These are phyloP conservation scores for Scomberomorus guttatus DNA, from an alignment of 2,797 vertebrate genomes.

Conservation along the genomic window DNA sequence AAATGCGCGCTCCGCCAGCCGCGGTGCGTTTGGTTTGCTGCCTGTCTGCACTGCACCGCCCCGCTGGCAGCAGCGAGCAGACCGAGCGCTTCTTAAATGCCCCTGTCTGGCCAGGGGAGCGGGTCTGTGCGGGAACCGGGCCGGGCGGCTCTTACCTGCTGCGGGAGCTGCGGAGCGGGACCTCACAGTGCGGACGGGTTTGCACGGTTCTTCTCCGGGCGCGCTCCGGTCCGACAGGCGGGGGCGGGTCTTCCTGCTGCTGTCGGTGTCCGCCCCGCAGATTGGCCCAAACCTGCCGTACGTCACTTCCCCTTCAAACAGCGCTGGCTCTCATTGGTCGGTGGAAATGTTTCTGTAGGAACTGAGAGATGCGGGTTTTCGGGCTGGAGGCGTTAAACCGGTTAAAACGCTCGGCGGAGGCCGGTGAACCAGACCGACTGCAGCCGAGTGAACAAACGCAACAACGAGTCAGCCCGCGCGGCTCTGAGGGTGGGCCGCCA, in stretches of 20 bases:
- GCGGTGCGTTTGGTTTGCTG: neutral
- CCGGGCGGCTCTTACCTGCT: conserved; percentile 53
- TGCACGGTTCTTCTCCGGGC: conserved; percentile 34
- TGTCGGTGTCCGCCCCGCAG: neutral
- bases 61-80: neutral
- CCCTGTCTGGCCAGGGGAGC: neutral
- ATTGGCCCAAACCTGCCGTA: neutral
- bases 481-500: conserved; percentile 29
- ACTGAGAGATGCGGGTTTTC: conserved; percentile 17
- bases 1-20: neutral
- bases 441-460: neutral
- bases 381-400: neutral
- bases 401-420: neutral
- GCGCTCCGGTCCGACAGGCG: conserved; percentile 49
- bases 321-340: conserved; percentile 49
- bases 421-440: neutral
- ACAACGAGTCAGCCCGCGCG: neutral
- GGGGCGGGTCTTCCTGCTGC: conserved; percentile 52
- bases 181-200: conserved; percentile 13
- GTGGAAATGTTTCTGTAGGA: neutral
- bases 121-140: fast-evolving
- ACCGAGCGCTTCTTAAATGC: neutral
- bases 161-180: neutral
- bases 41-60: conserved; percentile 37
- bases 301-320: conserved; percentile 49